These are phyloP conservation scores for Laothoe populi DNA, from an alignment of 2,888 invertebrate genomes.

Conservation along the genomic window DNA sequence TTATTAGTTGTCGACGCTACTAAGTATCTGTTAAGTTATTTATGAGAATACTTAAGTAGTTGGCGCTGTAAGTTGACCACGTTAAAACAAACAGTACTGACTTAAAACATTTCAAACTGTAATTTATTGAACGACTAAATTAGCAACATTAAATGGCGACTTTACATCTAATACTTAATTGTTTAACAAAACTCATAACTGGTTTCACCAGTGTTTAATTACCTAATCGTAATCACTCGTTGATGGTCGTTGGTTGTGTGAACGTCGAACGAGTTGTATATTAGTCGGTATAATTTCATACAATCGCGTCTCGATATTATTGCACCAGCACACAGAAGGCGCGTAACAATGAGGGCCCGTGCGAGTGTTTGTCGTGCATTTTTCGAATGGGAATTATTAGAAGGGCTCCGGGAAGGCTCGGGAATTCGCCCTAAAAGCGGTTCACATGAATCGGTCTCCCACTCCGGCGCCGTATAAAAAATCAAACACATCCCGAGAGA, in stretches of 20 bases:
- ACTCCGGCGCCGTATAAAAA: slow-evolving; percentile 82
- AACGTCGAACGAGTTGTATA: slow-evolving; percentile 51
- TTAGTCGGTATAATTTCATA: slow-evolving; percentile 69
- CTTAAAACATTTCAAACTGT: slow-evolving; percentile 25
- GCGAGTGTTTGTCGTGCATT: slow-evolving; percentile 84
- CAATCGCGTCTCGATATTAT: slow-evolving; percentile 72
- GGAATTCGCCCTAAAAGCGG: slow-evolving; percentile 85
- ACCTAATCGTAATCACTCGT: slow-evolving; percentile 1
- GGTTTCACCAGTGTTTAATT: slow-evolving; percentile 31
- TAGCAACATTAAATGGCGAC: slow-evolving; percentile 27
- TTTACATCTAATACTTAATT: slow-evolving; percentile 25
- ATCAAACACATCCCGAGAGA: slow-evolving; percentile 84
- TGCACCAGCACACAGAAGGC: slow-evolving; percentile 75
- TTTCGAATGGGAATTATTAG: slow-evolving; percentile 83
- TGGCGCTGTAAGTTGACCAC: slow-evolving; percentile 47
- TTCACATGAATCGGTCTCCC: slow-evolving; percentile 84
- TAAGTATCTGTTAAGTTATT: slow-evolving; percentile 79
- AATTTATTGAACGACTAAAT: slow-evolving; percentile 29
- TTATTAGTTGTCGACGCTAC: slow-evolving; percentile 79
- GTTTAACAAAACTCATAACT: slow-evolving; percentile 30
- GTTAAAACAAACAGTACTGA: slow-evolving; percentile 37
- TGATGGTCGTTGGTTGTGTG: slow-evolving; percentile 35
- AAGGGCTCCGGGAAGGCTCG: slow-evolving; percentile 83
- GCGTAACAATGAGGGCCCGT: slow-evolving; percentile 78
- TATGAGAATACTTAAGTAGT: slow-evolving; percentile 65